Percentiles rank a stretch among this genome's conserved stretches.
phyloP scores from a whole-genome alignment of 2,888 invertebrate species.

The Criorhina ranunculi region DNA sequence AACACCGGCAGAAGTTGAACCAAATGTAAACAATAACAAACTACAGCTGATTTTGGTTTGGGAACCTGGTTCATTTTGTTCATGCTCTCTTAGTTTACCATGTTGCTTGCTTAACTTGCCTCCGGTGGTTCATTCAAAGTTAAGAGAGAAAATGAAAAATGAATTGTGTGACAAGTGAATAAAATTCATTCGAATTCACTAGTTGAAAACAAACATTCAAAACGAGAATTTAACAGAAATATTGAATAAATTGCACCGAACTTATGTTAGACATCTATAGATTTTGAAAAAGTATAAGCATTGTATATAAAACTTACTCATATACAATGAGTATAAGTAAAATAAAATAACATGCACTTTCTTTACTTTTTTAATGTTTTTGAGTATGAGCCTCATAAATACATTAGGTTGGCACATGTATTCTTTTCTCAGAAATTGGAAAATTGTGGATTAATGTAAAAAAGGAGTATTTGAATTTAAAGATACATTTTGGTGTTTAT shows the following conservation, averaged over 20 bases:
- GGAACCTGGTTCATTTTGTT: background rate
- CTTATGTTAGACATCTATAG: background rate
- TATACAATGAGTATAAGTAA: too few species aligned
- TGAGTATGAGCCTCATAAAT: too few species aligned
- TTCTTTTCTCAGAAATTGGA: too few species aligned
- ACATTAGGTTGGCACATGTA: too few species aligned
- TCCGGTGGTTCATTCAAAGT: conserved; percentile 1
- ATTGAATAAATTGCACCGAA: background rate
- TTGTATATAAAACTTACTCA: too few species aligned
- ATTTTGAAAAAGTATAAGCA: background rate
- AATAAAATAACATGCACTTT: too few species aligned
- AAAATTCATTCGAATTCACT: background rate
- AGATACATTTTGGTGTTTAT: too few species aligned
- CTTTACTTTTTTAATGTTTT: too few species aligned
- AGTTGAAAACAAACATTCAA: background rate
- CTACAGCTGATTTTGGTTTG: conserved; percentile 65
- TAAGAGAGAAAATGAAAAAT: conserved; percentile 4
- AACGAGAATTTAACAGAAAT: background rate
- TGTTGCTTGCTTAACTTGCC: too few species aligned
- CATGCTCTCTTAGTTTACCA: conserved; percentile 6
- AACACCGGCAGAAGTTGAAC: conserved; percentile 40
- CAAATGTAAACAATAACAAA: conserved; percentile 74
- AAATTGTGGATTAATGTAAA: too few species aligned
- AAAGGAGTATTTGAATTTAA: too few species aligned
- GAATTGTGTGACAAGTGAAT: background rate